Evolutionary conservation across 1,140 invertebrate species (phyloP), one percentile per base, ranked within the genome.

Genomic region (Caerostris darwini): DNA sequence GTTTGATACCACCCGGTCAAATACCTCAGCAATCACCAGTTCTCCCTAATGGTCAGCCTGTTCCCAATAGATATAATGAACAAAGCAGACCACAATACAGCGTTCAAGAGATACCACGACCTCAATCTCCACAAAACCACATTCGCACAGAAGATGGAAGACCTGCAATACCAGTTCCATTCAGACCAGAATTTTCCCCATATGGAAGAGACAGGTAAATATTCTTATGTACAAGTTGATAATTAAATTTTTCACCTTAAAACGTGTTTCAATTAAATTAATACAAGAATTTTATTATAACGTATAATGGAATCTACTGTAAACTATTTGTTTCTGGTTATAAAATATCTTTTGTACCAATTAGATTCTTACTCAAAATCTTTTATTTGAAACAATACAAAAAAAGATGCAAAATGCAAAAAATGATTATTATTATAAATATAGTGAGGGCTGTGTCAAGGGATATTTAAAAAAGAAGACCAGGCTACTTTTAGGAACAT

Each of bases 201-300:
- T 54, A 91, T n/a, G 34, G 34, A 77, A 19, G 34, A 59, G 90
- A 91, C n/a, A 91, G 90, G 90, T 91, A 53, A 87, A 87, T 64
- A 59, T 64, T 57, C 5, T n/a, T n/a, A 57, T 19, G 5, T 71
- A 57, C 17, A 17, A 57, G 8, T 56, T 85, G 10, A 34, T 3
- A 7, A 19, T 19, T 57, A 57, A 85, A 0, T 57, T 56, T 56
- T 85, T 54, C 56, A 14, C 14, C 3, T 1, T 12, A n/a, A 67
- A 7, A 14, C n/a, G 64, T 67, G 6, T 14, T 67, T 67, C 5
- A 67, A 67, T 67, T 0, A 19, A 8, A 85, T 3, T 56, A 2
- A 85, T 2, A 17, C 61, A 7, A 87, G n/a, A 87, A 17, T 58
- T 34, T 34, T 34, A 34, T 34, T 34, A 34, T 2, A 34, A 34